phyloP scores from a whole-genome alignment of 2,113 vertebrate species.

The Clarias batrachus region DNA sequence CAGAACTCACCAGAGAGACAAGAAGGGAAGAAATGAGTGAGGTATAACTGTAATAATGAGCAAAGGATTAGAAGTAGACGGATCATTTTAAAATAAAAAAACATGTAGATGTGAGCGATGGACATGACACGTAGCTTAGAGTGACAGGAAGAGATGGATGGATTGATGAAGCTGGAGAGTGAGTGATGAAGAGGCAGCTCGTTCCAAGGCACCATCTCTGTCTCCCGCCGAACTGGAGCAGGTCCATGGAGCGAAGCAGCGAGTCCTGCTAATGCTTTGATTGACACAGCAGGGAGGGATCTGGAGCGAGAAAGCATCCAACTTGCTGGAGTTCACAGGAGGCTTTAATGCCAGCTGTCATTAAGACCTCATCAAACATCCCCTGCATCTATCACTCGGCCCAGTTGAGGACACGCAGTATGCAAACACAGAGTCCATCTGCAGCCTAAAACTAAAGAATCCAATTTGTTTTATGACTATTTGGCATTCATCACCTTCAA shows the following conservation, averaged over 20 bases:
- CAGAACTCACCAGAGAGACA: neutral
- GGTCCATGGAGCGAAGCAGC: slow-evolving; percentile 18
- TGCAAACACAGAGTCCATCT: slow-evolving; percentile 16
- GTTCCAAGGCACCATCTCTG: neutral
- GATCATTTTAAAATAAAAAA: slow-evolving; percentile 3
- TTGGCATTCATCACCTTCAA: neutral
- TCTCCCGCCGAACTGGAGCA: slow-evolving; percentile 25
- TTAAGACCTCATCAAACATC: slow-evolving; percentile 32
- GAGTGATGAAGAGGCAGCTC: neutral
- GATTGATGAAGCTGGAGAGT: neutral
- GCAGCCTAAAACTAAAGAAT: neutral
- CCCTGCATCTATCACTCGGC: neutral
- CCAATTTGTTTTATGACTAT: neutral
- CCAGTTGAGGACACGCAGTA: neutral
- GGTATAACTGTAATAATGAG: slow-evolving; percentile 12
- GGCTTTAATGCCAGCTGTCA: slow-evolving; percentile 36
- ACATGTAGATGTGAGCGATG: neutral
- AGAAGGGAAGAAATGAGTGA: neutral
- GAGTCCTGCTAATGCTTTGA: slow-evolving; percentile 21
- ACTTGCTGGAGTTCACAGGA: slow-evolving; percentile 21
- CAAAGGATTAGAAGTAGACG: neutral
- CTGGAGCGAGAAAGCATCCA: slow-evolving; percentile 5
- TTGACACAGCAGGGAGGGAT: slow-evolving; percentile 31
- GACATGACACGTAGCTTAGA: neutral
- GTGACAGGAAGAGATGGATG: neutral